A percentile compares a stretch with the other conserved stretches of the same genome.
Conservation (phyloP, 2,113 vertebrate species). For the Elaphurus davidianus region DNA sequence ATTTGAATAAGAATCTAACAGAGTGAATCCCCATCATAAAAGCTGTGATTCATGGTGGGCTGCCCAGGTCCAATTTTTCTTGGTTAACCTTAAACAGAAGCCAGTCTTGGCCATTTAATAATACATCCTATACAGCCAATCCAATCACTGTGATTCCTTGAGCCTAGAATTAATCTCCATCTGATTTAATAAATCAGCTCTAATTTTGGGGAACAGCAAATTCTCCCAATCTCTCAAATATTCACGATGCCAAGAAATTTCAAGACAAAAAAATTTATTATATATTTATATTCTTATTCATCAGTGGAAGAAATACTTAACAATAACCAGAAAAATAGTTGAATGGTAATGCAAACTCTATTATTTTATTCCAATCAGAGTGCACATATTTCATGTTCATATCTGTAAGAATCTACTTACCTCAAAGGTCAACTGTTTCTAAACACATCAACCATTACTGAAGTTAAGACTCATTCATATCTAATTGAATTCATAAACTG, state of each 20-base stretch:
- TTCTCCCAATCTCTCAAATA: neutral
- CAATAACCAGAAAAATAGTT: neutral
- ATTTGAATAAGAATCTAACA: neutral
- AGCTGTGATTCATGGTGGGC: neutral
- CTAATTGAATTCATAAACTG: neutral
- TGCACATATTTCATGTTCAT: neutral
- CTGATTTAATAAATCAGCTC: neutral
- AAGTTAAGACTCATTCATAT: neutral
- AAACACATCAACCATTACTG: neutral
- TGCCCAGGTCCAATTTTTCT: neutral
- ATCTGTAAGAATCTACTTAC: neutral
- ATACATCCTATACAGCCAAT: neutral
- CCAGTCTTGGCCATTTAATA: neutral
- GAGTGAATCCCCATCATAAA: neutral
- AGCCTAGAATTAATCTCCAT: neutral
- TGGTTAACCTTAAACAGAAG: neutral
- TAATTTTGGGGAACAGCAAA: neutral
- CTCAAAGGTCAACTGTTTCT: neutral
- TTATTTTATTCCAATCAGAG: neutral
- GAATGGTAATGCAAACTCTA: neutral
- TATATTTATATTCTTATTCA: neutral
- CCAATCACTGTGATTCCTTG: neutral
- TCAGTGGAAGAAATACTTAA: neutral
- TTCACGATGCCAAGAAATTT: neutral
- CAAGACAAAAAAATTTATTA: neutral